These are phyloP conservation scores for Sepioteuthis lessoniana DNA, from an alignment of 2,888 invertebrate species.

Conservation along the genomic window DNA sequence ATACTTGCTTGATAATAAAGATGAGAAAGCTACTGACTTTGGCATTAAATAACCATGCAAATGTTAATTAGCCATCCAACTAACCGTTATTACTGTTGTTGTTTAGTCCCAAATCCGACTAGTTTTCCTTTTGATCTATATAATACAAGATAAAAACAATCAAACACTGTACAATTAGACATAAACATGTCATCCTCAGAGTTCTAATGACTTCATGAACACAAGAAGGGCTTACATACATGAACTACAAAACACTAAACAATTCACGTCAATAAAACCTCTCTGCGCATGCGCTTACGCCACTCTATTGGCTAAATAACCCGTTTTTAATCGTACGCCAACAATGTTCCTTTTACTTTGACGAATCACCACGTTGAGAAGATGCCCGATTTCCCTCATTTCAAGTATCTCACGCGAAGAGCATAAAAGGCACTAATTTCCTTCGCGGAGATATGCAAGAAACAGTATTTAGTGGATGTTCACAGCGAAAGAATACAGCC, in stretches of 20 bases:
- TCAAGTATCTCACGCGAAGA: background rate
- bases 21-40: too few species aligned
- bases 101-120: too few species aligned
- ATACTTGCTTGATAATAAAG: too few species aligned
- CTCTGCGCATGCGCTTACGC: background rate
- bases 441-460: background rate
- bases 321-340: background rate
- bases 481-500: background rate
- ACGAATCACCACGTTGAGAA: background rate
- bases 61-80: too few species aligned
- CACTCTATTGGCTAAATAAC: background rate
- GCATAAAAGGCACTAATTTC: background rate
- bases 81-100: too few species aligned
- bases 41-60: too few species aligned
- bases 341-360: too few species aligned
- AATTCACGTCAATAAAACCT: background rate
- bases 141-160: background rate
- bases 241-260: background rate
- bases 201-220: background rate
- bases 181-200: background rate
- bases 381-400: background rate
- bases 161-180: background rate
- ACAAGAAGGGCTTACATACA: background rate
- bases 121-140: background rate
- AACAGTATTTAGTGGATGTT: background rate